Percentiles rank a stretch among this genome's conserved stretches.
phyloP scores from a whole-genome alignment of 1,140 invertebrate genomes.

The Druon quercuslanigerum region DNA sequence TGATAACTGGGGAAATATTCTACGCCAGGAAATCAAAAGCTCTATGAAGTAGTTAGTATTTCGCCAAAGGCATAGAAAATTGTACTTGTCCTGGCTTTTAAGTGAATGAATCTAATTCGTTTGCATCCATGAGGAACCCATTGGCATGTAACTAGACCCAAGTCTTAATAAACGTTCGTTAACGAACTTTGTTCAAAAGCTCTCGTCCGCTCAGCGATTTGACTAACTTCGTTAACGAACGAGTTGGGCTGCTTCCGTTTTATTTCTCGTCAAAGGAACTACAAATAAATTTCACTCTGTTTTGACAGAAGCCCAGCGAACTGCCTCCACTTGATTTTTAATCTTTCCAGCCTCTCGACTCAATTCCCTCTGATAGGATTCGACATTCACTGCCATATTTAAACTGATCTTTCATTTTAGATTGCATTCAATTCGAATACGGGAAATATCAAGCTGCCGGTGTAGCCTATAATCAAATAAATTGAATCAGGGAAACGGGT shows the following conservation, averaged over 20 bases:
- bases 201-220: slow-evolving; percentile 34
- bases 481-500: not conserved
- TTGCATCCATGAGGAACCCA: not conserved
- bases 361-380: not conserved
- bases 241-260: not conserved
- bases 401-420: slow-evolving; percentile 7
- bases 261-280: not conserved
- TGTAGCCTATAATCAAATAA: not conserved
- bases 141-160: slow-evolving; percentile 1
- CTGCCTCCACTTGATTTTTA: not conserved
- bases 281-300: not conserved
- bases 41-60: not conserved
- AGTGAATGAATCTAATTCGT: not conserved
- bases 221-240: slow-evolving; percentile 38
- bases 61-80: not conserved
- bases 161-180: slow-evolving; percentile 44
- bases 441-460: not conserved
- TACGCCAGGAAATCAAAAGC: not conserved
- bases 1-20: not conserved
- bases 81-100: not conserved
- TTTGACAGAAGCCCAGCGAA: not conserved
- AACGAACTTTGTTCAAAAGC: slow-evolving; percentile 36
- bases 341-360: not conserved
- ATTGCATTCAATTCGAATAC: not conserved
- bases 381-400: not conserved